Evolutionary conservation across 2,888 invertebrate genomes (phyloP), one percentile per base, ranked within the genome.

Genomic region (Phaedon cochleariae): DNA sequence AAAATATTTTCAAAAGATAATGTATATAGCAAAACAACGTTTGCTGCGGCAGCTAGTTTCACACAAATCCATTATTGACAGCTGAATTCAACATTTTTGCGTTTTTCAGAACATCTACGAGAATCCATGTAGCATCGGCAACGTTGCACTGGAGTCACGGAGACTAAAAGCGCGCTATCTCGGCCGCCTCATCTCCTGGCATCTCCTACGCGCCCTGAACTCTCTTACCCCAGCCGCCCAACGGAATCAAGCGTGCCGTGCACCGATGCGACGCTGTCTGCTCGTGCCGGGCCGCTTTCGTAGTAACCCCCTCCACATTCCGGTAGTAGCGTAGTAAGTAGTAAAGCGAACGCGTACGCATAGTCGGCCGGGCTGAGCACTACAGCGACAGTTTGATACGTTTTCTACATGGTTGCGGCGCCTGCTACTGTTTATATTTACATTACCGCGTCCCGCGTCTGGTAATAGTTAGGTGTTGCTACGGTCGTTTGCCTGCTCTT

Each of bases 231-330:
- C 73, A 79, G 74, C 67, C 61, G 79, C 48, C 69, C 80, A 77
- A 70, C 41, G 51, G 59, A 69, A 48, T 74, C 46, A 17, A 67
- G 51, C 20, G 10, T 55, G 46, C 68, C 52, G 60, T 54, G 62
- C 63, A 65, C 72, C 73, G 71, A 69, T 64, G 66, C 57, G 57
- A 51, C 58, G 37, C 45, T 26, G 5, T 41, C 71, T 22, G 41
- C 45, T 76, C 46, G 48, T n/a, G 31, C 54, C 73, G 82, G 76
- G 69, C 78, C 67, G 74, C 75, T 76, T 52, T 72, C 80, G 80
- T 82, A 82, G 82, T 82, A 82, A 77, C 80, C 82, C n/a, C 82
- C 80, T 74, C 82, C 77, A 79, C 78, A 80, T 77, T 79, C 79
- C 79, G 73, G 76, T 81, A 81, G 80, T 81, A 80, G 76, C 77